Conservation (phyloP, 1,140 invertebrate genomes). For the Scylla paramamosain region DNA sequence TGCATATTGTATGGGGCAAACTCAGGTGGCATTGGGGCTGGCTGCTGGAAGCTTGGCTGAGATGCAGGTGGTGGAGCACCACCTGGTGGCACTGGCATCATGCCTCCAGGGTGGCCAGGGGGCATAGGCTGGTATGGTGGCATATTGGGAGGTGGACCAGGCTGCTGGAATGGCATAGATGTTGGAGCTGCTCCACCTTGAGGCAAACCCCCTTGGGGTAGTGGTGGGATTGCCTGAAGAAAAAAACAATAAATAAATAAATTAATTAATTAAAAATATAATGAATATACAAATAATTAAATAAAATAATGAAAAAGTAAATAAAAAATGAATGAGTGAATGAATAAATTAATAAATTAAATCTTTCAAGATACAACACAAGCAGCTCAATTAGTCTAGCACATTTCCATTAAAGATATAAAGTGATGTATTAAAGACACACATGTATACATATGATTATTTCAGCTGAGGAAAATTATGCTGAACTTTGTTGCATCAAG, state of each 20-base stretch:
- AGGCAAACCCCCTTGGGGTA: slow-evolving; percentile 2
- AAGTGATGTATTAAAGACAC: too few species aligned
- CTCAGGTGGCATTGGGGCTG: slow-evolving; percentile 71
- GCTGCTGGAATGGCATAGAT: slow-evolving; percentile 78
- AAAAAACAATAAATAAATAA: too few species aligned
- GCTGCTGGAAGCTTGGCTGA: slow-evolving; percentile 75
- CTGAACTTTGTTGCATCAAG: too few species aligned
- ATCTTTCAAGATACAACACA: too few species aligned
- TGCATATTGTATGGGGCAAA: slow-evolving; percentile 69
- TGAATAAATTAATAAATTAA: too few species aligned
- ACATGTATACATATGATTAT: too few species aligned
- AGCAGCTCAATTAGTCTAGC: too few species aligned
- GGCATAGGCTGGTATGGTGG: slow-evolving; percentile 78
- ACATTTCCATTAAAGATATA: too few species aligned
- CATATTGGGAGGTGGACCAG: slow-evolving; percentile 72
- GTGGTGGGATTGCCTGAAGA: slow-evolving; percentile 37
- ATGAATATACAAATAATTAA: background rate
- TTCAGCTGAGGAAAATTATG: too few species aligned
- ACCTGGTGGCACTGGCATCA: slow-evolving; percentile 51
- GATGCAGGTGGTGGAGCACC: slow-evolving; percentile 58
- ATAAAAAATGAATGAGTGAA: too few species aligned
- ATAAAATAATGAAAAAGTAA: too few species aligned
- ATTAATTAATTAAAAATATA: too few species aligned
- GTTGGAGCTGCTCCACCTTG: slow-evolving; percentile 79
- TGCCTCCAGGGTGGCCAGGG: slow-evolving; percentile 63